phyloP scores from a whole-genome alignment of 2,113 vertebrate genomes.

The Thalassarche chlororhynchos region DNA sequence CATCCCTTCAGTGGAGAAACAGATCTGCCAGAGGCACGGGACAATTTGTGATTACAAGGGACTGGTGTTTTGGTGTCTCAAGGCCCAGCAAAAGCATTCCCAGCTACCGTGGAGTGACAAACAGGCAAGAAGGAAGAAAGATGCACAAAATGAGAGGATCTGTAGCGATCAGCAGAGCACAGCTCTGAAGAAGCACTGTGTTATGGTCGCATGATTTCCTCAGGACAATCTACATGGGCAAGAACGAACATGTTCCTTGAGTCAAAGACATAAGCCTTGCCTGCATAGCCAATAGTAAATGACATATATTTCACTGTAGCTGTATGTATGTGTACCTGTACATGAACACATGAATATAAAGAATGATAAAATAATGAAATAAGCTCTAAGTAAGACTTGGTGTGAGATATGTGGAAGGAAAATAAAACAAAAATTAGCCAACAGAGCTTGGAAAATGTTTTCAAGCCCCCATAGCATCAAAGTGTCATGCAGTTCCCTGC shows the following conservation, averaged over 20 bases:
- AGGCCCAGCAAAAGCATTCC: background rate
- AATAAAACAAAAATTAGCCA: background rate
- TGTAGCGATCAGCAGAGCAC: background rate
- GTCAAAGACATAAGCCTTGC: background rate
- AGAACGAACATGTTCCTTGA: background rate
- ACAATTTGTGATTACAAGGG: background rate
- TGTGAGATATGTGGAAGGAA: background rate
- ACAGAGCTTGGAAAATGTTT: background rate
- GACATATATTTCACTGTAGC: background rate
- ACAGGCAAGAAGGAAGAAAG: background rate
- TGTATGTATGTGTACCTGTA: background rate
- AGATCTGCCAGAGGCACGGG: too few species aligned
- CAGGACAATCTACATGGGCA: background rate
- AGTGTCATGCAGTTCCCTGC: background rate
- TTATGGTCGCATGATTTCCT: accelerated
- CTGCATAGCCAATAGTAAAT: background rate
- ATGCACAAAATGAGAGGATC: background rate
- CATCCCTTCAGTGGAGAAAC: background rate
- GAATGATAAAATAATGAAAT: background rate
- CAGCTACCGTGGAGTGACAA: background rate
- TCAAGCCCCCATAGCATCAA: too few species aligned
- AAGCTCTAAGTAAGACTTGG: background rate
- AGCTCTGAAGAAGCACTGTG: background rate
- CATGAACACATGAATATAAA: background rate
- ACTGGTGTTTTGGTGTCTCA: background rate